A percentile compares a stretch with the other conserved stretches of the same genome.
Conservation (phyloP, 2,888 invertebrate species). For the Cryptocephalus primarius region DNA sequence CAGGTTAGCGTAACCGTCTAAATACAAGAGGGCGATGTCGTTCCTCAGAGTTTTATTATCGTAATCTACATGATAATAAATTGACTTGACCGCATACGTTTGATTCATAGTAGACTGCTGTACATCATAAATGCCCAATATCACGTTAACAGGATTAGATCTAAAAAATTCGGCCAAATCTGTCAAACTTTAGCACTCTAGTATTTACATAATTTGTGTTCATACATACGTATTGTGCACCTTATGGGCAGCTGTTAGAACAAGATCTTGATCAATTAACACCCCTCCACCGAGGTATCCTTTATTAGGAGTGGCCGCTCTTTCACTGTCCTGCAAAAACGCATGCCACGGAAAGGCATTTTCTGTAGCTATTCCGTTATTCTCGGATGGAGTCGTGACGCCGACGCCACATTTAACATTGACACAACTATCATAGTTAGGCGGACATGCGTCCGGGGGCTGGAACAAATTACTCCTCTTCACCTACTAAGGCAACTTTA, state of each 20-base stretch:
- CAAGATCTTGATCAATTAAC: conserved; percentile 50
- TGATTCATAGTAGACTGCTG: conserved; percentile 9
- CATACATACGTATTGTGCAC: conserved; percentile 10
- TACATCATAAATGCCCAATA: conserved; percentile 9
- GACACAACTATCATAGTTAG: conserved; percentile 10
- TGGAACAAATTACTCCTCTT: background rate
- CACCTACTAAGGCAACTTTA: background rate
- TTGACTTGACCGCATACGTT: conserved; percentile 8
- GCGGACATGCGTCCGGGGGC: conserved; percentile 5
- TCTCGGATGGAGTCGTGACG: conserved; percentile 4
- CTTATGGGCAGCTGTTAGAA: conserved; percentile 62
- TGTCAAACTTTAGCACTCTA: background rate
- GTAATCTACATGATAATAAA: conserved; percentile 46
- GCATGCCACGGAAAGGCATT: conserved; percentile 68
- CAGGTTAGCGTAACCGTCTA: conserved; percentile 48
- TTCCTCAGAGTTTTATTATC: conserved; percentile 61
- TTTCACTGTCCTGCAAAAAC: conserved; percentile 21
- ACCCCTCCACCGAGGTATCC: conserved; percentile 59
- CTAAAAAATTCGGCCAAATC: background rate
- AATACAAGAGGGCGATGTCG: conserved; percentile 65
- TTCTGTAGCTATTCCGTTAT: conserved; percentile 48
- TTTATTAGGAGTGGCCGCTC: conserved; percentile 13
- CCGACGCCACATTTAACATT: conserved; percentile 14
- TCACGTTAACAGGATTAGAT: conserved; percentile 2
- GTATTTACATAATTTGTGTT: background rate